Conservation (phyloP, 2,113 vertebrate species). For the Chitala chitala region DNA sequence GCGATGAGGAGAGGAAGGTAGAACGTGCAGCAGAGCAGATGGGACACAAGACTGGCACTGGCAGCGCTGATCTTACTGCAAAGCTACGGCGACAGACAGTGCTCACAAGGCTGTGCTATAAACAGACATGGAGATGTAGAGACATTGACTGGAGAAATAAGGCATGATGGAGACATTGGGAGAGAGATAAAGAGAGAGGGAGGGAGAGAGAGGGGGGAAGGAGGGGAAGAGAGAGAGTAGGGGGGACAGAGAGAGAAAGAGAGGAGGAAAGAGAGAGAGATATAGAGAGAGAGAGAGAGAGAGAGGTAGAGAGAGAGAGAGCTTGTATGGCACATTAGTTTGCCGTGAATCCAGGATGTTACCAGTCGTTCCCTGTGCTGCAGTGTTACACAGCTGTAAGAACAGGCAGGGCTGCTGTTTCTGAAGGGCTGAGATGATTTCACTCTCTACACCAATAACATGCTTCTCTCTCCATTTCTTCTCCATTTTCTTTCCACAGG, state of each 20-base stretch:
- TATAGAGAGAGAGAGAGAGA: too few species aligned
- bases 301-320: too few species aligned
- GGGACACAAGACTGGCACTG: background rate
- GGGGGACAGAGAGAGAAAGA: too few species aligned
- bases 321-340: background rate
- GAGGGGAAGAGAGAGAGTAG: too few species aligned
- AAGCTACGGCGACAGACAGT: background rate
- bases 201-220: too few species aligned
- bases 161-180: background rate
- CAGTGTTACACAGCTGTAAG: background rate
- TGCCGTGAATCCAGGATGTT: too few species aligned
- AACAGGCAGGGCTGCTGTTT: too few species aligned
- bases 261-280: too few species aligned
- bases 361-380: too few species aligned
- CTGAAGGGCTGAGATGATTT: too few species aligned
- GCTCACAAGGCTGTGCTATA: background rate
- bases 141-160: background rate
- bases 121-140: too few species aligned
- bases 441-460: too few species aligned
- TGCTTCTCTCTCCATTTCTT: background rate
- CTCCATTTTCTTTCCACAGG: conserved; percentile 35
- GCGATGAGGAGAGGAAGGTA: background rate
- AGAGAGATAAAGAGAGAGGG: background rate
- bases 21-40: background rate
- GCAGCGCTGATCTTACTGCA: background rate